A percentile compares a stretch with the other conserved stretches of the same genome.
Evolutionary conservation across 2,113 vertebrate species (phyloP).

Genomic region (Boleophthalmus pectinirostris): DNA sequence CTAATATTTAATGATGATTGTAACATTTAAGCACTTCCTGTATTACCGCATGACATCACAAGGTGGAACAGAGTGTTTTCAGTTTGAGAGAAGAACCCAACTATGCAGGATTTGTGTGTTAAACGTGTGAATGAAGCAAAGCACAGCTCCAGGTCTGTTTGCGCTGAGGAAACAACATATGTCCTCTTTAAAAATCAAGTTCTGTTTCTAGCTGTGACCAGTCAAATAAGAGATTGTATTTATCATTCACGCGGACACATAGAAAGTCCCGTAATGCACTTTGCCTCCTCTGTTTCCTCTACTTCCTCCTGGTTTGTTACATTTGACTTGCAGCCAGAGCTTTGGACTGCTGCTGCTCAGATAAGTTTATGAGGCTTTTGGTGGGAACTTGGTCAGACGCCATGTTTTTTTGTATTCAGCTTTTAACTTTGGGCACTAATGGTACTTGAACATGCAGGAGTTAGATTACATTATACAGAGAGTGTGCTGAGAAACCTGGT

Average conservation of each 20-base stretch:
- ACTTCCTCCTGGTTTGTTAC: slow-evolving; percentile 48
- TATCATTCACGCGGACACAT: slow-evolving; percentile 25
- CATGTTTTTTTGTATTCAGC: not conserved
- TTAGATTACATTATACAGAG: not conserved
- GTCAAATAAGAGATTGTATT: not conserved
- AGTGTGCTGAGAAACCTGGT: not conserved
- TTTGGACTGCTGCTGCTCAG: not conserved
- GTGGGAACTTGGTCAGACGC: slow-evolving; percentile 1
- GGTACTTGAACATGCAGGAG: not conserved
- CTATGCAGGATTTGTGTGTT: too few relatives aligned
- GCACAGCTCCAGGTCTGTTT: too few relatives aligned
- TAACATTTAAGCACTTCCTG: too few relatives aligned
- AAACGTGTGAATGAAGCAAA: too few relatives aligned
- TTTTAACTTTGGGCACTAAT: not conserved
- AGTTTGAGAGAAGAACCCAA: too few relatives aligned
- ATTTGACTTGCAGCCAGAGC: slow-evolving; percentile 36
- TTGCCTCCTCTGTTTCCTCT: slow-evolving; percentile 52
- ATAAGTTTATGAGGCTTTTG: not conserved
- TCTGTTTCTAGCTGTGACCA: too few relatives aligned
- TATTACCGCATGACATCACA: too few relatives aligned
- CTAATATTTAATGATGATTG: too few relatives aligned
- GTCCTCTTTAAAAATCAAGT: too few relatives aligned
- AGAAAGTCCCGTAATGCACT: slow-evolving; percentile 43
- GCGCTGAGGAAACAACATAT: too few relatives aligned
- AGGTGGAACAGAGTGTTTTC: too few relatives aligned